Evolutionary conservation across 2,113 vertebrate genomes (phyloP).

Genomic region (human (Homo sapiens)): DNA sequence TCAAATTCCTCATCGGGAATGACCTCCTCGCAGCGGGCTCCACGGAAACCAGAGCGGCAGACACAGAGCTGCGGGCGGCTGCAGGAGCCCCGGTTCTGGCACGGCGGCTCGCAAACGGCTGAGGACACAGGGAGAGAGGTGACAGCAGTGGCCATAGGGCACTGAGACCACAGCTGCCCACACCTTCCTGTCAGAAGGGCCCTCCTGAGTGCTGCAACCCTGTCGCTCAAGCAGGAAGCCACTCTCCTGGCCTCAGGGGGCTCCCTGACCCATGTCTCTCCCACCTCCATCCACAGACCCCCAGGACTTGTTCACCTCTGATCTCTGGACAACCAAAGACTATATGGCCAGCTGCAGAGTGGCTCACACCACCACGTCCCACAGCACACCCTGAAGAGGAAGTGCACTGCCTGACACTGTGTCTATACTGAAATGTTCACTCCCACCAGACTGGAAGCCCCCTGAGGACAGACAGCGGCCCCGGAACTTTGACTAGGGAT

Average conservation of each 20-base stretch:
- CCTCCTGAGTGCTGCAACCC: background rate
- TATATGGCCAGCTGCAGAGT: background rate
- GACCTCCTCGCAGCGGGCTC: conserved; percentile 83
- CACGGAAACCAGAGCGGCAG: conserved; percentile 87
- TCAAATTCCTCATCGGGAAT: conserved; percentile 86
- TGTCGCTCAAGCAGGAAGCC: background rate
- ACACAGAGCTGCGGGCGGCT: conserved; percentile 87
- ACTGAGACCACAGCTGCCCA: too few species aligned
- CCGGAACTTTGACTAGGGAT: background rate
- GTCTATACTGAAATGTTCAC: too few species aligned
- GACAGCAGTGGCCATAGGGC: background rate
- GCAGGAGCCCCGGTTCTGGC: conserved; percentile 89
- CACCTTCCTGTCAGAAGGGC: background rate
- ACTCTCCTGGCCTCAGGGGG: background rate
- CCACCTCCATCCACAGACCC: background rate
- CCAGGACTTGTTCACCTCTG: background rate
- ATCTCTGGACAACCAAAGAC: background rate
- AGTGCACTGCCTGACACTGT: accelerated
- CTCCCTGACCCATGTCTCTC: background rate
- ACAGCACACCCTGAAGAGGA: background rate
- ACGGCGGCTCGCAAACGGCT: conserved; percentile 88
- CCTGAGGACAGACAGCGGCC: background rate
- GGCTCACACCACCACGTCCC: background rate
- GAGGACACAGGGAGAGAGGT: conserved; percentile 55
- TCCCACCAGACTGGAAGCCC: background rate